A percentile compares a stretch with the other conserved stretches of the same genome.
These are phyloP conservation scores for Heliothis subflexa DNA, from an alignment of 1,140 invertebrate species.

Conservation along the genomic window DNA sequence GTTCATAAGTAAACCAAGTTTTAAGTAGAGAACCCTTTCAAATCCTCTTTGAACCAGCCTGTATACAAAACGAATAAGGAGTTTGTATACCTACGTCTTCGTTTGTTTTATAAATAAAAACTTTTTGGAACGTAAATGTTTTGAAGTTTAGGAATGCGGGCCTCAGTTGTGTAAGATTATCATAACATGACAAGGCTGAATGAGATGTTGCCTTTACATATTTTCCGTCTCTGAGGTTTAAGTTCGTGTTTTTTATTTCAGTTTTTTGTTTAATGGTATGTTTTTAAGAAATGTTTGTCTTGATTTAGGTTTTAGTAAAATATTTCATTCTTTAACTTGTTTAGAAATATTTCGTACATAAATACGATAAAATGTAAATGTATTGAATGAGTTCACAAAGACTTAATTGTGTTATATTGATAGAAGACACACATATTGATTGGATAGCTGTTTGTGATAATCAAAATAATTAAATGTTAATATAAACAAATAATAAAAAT, in stretches of 20 bases:
- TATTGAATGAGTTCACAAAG: too few species aligned
- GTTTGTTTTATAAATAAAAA: conserved; percentile 24
- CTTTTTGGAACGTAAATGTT: conserved; percentile 10
- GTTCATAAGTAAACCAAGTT: conserved; percentile 8
- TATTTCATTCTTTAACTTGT: too few species aligned
- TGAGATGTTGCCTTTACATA: conserved; percentile 36
- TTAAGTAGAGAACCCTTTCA: conserved; percentile 22
- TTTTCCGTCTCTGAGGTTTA: background rate
- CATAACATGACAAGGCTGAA: conserved; percentile 36
- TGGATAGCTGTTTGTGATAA: too few species aligned
- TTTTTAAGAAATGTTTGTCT: background rate
- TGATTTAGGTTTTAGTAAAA: background rate
- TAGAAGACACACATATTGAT: too few species aligned
- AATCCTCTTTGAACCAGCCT: background rate
- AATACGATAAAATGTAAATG: too few species aligned
- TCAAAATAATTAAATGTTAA: too few species aligned
- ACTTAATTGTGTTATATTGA: too few species aligned
- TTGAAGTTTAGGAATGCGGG: conserved; percentile 37
- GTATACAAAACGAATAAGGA: background rate
- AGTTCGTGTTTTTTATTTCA: conserved; percentile 24
- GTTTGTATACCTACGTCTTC: conserved; percentile 1
- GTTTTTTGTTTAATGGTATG: background rate
- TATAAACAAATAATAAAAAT: too few species aligned
- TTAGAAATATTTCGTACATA: too few species aligned
- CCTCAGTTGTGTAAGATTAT: conserved; percentile 40